A percentile compares a stretch with the other conserved stretches of the same genome.
Conservation (phyloP, 2,113 vertebrate genomes). For the Columba janthina region DNA sequence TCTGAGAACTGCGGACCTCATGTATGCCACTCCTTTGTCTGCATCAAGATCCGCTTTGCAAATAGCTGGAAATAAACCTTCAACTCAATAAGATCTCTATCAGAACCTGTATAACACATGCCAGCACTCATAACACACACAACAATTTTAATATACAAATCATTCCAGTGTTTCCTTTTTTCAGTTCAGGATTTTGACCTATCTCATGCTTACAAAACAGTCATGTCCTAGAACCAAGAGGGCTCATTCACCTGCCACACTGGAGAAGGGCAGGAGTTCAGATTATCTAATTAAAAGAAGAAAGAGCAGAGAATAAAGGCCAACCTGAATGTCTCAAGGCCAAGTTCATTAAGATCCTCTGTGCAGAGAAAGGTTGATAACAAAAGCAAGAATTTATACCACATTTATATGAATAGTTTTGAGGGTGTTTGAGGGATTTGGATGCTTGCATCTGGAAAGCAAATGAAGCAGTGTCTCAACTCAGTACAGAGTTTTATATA, state of each 20-base stretch:
- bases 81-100: background rate
- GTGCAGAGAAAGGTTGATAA: background rate
- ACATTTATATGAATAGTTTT: background rate
- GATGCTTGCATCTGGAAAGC: background rate
- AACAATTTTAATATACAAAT: background rate
- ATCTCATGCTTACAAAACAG: fast-evolving
- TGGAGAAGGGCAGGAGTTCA: background rate
- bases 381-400: background rate
- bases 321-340: background rate
- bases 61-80: background rate
- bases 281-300: background rate
- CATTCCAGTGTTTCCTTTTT: background rate
- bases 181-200: background rate
- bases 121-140: background rate
- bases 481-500: background rate
- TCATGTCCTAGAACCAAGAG: background rate
- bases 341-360: background rate
- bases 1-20: background rate
- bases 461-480: background rate
- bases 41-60: background rate
- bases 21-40: background rate
- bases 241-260: background rate
- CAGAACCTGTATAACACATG: background rate
- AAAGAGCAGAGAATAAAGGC: background rate
- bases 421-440: background rate